Evolutionary conservation across 1,140 invertebrate genomes (phyloP), one percentile per base, ranked within the genome.

Genomic region (Aphaenogaster rudis): DNA sequence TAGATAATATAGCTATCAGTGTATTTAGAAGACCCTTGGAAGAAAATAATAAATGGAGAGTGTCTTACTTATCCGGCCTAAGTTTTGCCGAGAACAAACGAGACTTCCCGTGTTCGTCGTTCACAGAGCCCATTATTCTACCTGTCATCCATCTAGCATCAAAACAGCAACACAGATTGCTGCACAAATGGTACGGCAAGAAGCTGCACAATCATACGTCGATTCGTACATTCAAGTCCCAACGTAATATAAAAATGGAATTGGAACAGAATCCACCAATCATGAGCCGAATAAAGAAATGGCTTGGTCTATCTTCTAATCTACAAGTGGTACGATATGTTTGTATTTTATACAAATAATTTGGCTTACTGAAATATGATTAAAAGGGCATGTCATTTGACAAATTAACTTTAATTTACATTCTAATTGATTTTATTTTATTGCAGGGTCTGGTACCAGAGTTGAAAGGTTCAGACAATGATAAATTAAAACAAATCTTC

Each of bases 211-310:
- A 79, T 88, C 85, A 90, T 57, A 88, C 91, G 69, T 92, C 94
- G 94, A 95, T 96, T 15, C 95, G 97, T 82, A 96, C 96, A 52
- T 98, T 98, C 92, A 98, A 98, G 94, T 98, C 98, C 6, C 96
- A 97, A 88, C 94, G 97, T 86, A 96, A 96, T 67, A 95, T 97
- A 9, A 96, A 97, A 88, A 96, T 97, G 1, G 97, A 98, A 90
- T 91, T 96, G 57, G 96, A 97, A 80, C 95, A 97, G 87, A 98
- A 98, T 94, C 97, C 97, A 1, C 96, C 96, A 57, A 92, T 97
- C 33, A 86, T 94, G 95, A 61, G 95, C 94, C 92, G 92, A 88
- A 39, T 95, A 3, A 91, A 91, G 67, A 92, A 94, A 74, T 92
- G 93, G 87, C 79, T 95, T 42, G 92, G 92, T 45, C 6, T 86